A percentile compares a stretch with the other conserved stretches of the same genome.
phyloP scores from a whole-genome alignment of 2,888 invertebrate genomes.

The Sclerodermus sp. region DNA sequence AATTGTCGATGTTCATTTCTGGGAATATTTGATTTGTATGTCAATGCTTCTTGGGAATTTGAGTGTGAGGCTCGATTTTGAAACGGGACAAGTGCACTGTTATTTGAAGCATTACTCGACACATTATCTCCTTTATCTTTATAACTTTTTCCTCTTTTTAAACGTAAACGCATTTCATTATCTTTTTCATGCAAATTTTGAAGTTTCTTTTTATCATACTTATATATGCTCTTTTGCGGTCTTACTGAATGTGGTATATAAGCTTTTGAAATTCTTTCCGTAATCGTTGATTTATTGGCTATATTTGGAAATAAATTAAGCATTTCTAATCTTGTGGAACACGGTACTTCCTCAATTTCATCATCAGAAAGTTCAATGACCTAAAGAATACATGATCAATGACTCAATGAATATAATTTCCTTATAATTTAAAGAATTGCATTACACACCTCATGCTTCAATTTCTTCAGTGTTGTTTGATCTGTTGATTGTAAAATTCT shows the following conservation, averaged over 20 bases:
- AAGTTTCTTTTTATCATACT: conserved; percentile 32
- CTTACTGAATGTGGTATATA: conserved; percentile 45
- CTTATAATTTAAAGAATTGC: background rate
- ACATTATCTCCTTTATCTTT: background rate
- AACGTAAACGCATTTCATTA: conserved; percentile 6
- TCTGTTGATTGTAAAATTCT: background rate
- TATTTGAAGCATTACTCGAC: background rate
- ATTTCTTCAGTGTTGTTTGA: conserved; percentile 24
- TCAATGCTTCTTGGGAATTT: too few relatives aligned
- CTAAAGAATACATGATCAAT: conserved; percentile 22
- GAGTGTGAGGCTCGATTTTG: too few relatives aligned
- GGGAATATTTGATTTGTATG: too few relatives aligned
- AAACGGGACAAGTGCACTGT: too few relatives aligned
- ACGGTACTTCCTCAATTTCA: conserved; percentile 48
- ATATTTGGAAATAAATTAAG: conserved; percentile 50
- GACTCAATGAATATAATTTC: background rate
- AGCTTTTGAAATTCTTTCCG: conserved; percentile 32
- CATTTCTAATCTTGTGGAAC: conserved; percentile 45
- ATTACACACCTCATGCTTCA: conserved; percentile 33
- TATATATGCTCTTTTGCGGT: conserved; percentile 37
- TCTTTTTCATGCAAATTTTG: conserved; percentile 23
- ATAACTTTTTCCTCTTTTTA: background rate
- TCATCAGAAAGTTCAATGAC: conserved; percentile 54
- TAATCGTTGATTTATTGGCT: conserved; percentile 26
- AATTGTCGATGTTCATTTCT: too few relatives aligned